Evolutionary conservation across 2,797 vertebrate genomes (phyloP), one percentile per base, ranked within the genome.

Genomic region (Helicolenus hilgendorfi): DNA sequence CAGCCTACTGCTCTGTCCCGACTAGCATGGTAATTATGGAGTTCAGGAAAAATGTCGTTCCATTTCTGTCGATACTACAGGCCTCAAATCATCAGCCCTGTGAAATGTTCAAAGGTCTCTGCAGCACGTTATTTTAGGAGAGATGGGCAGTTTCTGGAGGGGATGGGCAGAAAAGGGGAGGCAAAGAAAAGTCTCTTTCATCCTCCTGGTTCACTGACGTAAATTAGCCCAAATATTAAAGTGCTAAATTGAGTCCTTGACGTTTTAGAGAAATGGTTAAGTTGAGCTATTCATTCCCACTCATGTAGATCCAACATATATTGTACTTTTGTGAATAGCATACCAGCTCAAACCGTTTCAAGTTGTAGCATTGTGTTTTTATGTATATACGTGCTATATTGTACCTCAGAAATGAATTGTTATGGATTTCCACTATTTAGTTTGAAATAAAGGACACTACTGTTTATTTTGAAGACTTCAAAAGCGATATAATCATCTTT

Each of bases 381-480:
- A 85, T 96, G 91, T 95, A 94, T 93, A 92, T 90, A 93, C 95
- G 86, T 94, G 87, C 88, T 86, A 94, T 96, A 94, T 92, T 96
- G 93, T 96, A 95, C 84, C 87, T 95, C 86, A 89, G n/a, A 92
- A 85, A 87, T 84, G 18, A 90, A 84, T 93, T 95, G 92, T 92
- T 91, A 85, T 93, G 85, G 85, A 94, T 87, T 95, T 95, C 49
- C 89, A 91, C 85, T 31, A 79, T 93, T 92, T 94, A 91, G 89
- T 96, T 97, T 94, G 85, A 94, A 97, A 97, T 97, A 96, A 97
- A 97, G 90, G 93, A 92, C 60, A 83, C 65, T 79, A 60, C 82
- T 95, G 88, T 93, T 94, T 94, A 89, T 94, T 96, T 94, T 92
- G 79, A 86, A 73, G 69, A 64, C 63, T 86, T 90, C 58, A 79